Evolutionary conservation across 2,888 invertebrate species (phyloP).

Genomic region (Argyresthia albistria): DNA sequence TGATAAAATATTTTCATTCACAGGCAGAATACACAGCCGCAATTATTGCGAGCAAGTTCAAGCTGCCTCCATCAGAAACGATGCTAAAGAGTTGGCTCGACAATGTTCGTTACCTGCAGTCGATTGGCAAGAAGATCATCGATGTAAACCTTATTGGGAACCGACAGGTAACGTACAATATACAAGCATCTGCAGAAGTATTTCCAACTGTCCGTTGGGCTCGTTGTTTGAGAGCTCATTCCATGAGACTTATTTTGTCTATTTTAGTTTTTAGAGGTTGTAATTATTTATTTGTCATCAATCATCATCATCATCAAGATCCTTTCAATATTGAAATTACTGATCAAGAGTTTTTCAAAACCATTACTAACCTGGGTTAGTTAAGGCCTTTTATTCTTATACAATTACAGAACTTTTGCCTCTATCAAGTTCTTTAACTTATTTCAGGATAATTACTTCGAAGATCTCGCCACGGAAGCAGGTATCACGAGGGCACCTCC

Average conservation of each 20-base stretch:
- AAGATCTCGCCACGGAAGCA: constrained; percentile 43
- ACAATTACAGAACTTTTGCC: neutral
- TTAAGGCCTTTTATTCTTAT: no score
- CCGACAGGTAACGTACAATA: constrained; percentile 30
- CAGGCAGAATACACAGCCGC: constrained; percentile 77
- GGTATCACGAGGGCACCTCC: constrained; percentile 36
- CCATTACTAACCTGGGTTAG: no score
- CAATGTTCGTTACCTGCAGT: constrained; percentile 57
- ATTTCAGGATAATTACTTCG: constrained; percentile 51
- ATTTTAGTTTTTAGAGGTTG: no score
- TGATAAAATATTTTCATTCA: constrained; percentile 12
- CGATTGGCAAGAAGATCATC: constrained; percentile 33
- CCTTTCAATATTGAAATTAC: no score
- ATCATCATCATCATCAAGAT: no score
- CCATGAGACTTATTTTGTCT: no score
- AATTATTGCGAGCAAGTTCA: constrained; percentile 68
- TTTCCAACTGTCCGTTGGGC: no score
- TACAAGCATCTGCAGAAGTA: no score
- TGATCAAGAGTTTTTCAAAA: no score
- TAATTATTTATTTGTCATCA: no score
- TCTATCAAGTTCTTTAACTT: neutral
- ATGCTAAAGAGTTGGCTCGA: constrained; percentile 76
- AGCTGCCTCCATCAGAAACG: constrained; percentile 73
- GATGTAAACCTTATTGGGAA: constrained; percentile 44
- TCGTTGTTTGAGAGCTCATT: no score